Evolutionary conservation across 2,888 invertebrate species (phyloP).

Genomic region (Didymodactylos carnosus): DNA sequence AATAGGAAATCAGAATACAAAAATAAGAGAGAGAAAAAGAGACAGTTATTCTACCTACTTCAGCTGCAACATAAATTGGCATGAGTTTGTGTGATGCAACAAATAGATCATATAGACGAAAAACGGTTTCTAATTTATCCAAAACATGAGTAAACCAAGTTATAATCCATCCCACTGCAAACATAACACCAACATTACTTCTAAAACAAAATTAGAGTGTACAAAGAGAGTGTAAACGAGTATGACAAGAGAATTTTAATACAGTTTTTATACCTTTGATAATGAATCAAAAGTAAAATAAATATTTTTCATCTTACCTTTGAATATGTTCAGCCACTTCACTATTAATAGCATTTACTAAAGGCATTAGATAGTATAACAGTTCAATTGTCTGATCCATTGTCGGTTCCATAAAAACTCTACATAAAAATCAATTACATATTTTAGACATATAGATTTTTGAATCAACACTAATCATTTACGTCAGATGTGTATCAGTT

Average conservation of each 20-base stretch:
- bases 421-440: slow-evolving; percentile 21
- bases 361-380: slow-evolving; percentile 51
- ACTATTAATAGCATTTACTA: slow-evolving; percentile 53
- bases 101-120: slow-evolving; percentile 83
- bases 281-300: neutral
- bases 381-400: slow-evolving; percentile 76
- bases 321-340: slow-evolving; percentile 52
- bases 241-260: neutral
- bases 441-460: neutral
- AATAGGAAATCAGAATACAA: neutral
- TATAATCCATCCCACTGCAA: slow-evolving; percentile 84
- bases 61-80: slow-evolving; percentile 66
- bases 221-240: neutral
- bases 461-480: too few relatives aligned
- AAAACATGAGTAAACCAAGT: slow-evolving; percentile 97
- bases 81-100: slow-evolving; percentile 68
- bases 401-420: slow-evolving; percentile 70
- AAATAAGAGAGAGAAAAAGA: neutral
- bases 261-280: too few relatives aligned
- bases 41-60: slow-evolving; percentile 40
- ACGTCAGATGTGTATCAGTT: slow-evolving; percentile 43
- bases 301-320: slow-evolving; percentile 38
- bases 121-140: slow-evolving; percentile 65
- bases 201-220: slow-evolving; percentile 19
- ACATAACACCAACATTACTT: slow-evolving; percentile 64